Percentiles rank a stretch among this genome's conserved stretches.
phyloP scores from a whole-genome alignment of 2,113 vertebrate genomes.

The Phyllostomus hastatus region DNA sequence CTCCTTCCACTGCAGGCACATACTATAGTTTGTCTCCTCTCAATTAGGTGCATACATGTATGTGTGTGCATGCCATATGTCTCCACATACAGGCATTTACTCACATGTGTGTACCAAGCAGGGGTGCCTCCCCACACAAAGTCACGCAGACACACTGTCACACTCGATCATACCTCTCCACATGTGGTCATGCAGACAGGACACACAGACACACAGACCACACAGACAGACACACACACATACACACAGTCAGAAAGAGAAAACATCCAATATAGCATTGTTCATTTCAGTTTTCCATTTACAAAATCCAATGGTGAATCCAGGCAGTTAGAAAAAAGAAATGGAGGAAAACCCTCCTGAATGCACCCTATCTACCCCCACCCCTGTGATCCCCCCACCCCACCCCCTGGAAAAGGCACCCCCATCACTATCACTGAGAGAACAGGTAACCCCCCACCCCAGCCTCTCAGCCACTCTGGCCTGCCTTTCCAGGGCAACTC shows the following conservation, averaged over 20 bases:
- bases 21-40: conserved; percentile 52
- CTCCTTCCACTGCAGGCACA: not conserved
- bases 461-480: conserved; percentile 62
- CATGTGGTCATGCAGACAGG: conserved; percentile 38
- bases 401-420: conserved; percentile 59
- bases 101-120: conserved; percentile 34
- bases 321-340: conserved; percentile 75
- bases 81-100: conserved; percentile 37
- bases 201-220: not conserved
- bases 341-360: conserved; percentile 68
- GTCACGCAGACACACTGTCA: conserved; percentile 34
- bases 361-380: conserved; percentile 51
- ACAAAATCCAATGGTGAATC: conserved; percentile 75
- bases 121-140: conserved; percentile 18
- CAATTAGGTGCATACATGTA: not conserved
- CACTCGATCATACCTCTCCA: conserved; percentile 22
- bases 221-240: not conserved
- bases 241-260: conserved; percentile 54
- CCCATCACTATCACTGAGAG: conserved; percentile 68
- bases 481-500: conserved; percentile 53
- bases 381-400: conserved; percentile 40
- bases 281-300: conserved; percentile 75
- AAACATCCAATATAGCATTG: conserved; percentile 68
- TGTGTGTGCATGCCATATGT: not conserved
- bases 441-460: conserved; percentile 20